Base-by-base conservation (phyloP, 2,113 vertebrate species). In the Monopterus albus region DNA sequence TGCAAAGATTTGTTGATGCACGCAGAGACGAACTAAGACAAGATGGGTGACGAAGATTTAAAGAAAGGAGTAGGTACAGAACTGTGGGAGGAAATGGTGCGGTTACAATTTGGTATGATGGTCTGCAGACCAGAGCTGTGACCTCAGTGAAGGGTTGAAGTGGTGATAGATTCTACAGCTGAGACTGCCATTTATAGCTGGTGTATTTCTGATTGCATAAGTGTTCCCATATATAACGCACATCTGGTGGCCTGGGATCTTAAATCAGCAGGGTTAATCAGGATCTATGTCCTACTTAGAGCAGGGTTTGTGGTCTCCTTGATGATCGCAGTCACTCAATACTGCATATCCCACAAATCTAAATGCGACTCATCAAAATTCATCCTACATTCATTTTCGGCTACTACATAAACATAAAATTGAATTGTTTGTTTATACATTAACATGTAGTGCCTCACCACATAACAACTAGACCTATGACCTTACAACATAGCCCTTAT, bases 21-120 rank as follows among this genome's bases (percentile, higher is more conserved):
- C 70, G 68, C 29, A 52, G 55, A 81, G 79, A 86, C 83, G 52
- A 84, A 77, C 14, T 65, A 55, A 85, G 68, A 76, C 68, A 42
- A 55, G 58, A 57, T 62, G 46, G 36, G 47, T 1, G 12, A 8
- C 38, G 49, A 26, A 39, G 45, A 69, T 77, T 70, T 61, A 50
- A 78, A 70, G 52, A 45, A 28, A 57, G 25, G 58, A 72, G 51
- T 69, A 36, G 36, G 20, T 58, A 35, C 28, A 13, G 42, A 36
- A 39, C 29, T 8, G 7, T 55, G 18, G 26, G 39, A 73, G 63
- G 31, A 74, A 80, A 64, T 67, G 50, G 50, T 62, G 52, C n/a
- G 23, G 40, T 62, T 63, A 28, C 47, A 62, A 71, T 64, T 43
- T 63, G 38, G 43, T 21, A 35, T 35, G 50, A 65, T 60, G 25